A percentile compares a stretch with the other conserved stretches of the same genome.
Evolutionary conservation across 2,888 invertebrate species (phyloP).

Genomic region (Drosophila barbarae): DNA sequence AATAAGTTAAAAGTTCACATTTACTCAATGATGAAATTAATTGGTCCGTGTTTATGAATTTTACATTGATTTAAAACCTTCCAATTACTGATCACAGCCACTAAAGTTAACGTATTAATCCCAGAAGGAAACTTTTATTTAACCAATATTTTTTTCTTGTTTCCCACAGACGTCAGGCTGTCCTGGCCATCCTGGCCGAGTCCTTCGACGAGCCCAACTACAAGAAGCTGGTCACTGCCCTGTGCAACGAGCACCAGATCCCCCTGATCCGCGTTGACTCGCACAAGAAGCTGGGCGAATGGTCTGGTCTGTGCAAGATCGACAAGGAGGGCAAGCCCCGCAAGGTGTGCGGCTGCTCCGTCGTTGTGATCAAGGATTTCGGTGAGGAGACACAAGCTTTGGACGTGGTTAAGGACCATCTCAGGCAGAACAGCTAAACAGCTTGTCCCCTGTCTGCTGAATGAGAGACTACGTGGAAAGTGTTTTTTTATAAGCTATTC

Average conservation of each 20-base stretch:
- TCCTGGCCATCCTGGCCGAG: conserved; percentile 97
- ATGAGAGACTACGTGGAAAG: conserved; percentile 69
- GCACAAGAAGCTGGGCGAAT: conserved; percentile 99
- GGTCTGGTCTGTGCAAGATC: conserved; percentile 99
- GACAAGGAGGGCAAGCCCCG: conserved; percentile 99
- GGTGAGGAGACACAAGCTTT: conserved; percentile 98
- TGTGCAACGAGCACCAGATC: conserved; percentile 99
- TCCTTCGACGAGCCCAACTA: conserved; percentile 99
- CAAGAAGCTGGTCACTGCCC: conserved; percentile 97
- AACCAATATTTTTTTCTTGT: background rate
- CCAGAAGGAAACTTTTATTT: background rate
- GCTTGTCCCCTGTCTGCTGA: conserved; percentile 55
- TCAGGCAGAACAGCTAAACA: conserved; percentile 88
- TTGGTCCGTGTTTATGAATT: conserved; percentile 75
- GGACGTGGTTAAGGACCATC: conserved; percentile 96
- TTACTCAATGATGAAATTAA: conserved; percentile 66
- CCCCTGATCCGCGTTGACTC: conserved; percentile 97
- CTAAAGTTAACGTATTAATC: background rate
- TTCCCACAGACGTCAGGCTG: conserved; percentile 91
- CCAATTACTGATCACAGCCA: conserved; percentile 65
- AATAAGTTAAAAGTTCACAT: background rate
- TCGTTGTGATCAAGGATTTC: conserved; percentile 98
- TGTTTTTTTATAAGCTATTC: conserved; percentile 48
- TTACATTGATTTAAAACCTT: conserved; percentile 62
- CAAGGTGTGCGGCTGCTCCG: conserved; percentile 98